Evolutionary conservation across 2,888 invertebrate species (phyloP).

Genomic region (Eupsilia transversa): DNA sequence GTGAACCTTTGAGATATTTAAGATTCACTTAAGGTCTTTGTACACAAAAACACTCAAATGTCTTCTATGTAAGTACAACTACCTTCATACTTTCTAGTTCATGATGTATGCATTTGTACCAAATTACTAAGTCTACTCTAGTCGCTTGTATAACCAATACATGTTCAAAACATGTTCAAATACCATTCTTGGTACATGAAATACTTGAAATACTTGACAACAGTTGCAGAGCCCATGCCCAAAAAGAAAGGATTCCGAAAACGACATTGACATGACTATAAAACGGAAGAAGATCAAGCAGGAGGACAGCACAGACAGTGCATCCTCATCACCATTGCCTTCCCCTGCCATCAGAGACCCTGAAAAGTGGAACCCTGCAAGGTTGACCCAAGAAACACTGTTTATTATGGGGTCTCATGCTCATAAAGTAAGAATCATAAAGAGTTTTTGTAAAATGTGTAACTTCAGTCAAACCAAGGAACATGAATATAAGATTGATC

Average conservation of each 20-base stretch:
- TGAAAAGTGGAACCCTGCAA: constrained; percentile 94
- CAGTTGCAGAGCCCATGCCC: constrained; percentile 89
- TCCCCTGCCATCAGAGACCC: constrained; percentile 90
- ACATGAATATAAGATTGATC: not conserved
- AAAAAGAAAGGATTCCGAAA: constrained; percentile 92
- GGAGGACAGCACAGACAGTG: constrained; percentile 82
- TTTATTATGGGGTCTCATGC: constrained; percentile 96
- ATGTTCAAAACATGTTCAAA: not conserved
- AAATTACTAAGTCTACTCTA: not conserved
- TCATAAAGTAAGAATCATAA: constrained; percentile 89
- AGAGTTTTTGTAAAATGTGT: not conserved
- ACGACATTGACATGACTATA: constrained; percentile 88
- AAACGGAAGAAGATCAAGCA: constrained; percentile 86
- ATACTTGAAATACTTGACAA: not conserved
- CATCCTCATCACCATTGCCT: constrained; percentile 81
- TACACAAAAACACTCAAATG: constrained; percentile 3
- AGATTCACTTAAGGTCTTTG: constrained; percentile 2
- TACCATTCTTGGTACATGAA: not conserved
- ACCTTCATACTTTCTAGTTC: not conserved
- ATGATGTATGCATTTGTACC: not conserved
- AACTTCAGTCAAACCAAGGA: no score
- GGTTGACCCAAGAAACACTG: constrained; percentile 93
- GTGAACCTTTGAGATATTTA: not conserved
- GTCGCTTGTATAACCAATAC: not conserved
- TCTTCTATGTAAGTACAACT: not conserved